These are phyloP conservation scores for Phortica okadai DNA, from an alignment of 2,888 invertebrate species.

Conservation along the genomic window DNA sequence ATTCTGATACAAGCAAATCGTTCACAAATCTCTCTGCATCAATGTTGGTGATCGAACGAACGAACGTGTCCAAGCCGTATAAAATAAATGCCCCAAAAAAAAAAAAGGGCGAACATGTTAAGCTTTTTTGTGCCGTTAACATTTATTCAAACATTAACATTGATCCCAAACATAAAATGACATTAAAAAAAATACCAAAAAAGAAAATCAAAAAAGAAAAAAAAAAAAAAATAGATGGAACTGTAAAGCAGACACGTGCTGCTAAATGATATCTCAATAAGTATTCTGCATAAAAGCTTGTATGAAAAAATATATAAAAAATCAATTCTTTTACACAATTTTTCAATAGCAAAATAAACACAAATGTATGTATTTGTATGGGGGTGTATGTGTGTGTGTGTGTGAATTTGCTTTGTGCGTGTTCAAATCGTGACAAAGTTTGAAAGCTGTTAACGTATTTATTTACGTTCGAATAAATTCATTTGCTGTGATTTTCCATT, in stretches of 20 bases:
- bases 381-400: slow-evolving; percentile 7
- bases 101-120: not conserved
- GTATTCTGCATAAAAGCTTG: not conserved
- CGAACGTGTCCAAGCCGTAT: not conserved
- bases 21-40: slow-evolving; percentile 7
- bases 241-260: slow-evolving; percentile 24
- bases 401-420: not conserved
- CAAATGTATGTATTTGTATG: not conserved
- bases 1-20: slow-evolving; percentile 29
- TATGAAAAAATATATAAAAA: slow-evolving; percentile 17
- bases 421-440: slow-evolving; percentile 31
- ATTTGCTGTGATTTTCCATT: slow-evolving; percentile 25
- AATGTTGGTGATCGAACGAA: not conserved
- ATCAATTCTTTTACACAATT: slow-evolving; percentile 13
- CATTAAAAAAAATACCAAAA: not conserved
- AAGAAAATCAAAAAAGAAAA: not conserved
- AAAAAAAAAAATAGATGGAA: not conserved
- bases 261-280: slow-evolving; percentile 2
- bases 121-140: slow-evolving; percentile 3
- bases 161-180: slow-evolving; percentile 22
- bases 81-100: not conserved
- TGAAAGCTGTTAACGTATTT: slow-evolving; percentile 27
- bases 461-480: slow-evolving; percentile 26
- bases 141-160: slow-evolving; percentile 29
- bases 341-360: slow-evolving; percentile 30